Conservation (phyloP, 2,888 invertebrate genomes). For the Eupithecia exiguata region DNA sequence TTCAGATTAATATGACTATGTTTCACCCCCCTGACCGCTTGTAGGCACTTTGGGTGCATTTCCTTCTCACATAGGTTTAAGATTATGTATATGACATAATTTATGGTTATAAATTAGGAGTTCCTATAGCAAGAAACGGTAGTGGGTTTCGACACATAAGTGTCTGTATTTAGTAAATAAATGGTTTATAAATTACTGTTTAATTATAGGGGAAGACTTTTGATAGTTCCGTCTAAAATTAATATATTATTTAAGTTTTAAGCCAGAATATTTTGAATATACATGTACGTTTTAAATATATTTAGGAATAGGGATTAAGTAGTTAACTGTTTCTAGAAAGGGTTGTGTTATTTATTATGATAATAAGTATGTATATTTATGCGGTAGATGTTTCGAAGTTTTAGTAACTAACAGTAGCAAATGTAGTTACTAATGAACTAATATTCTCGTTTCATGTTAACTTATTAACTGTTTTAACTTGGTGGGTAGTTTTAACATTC, state of each 20-base stretch:
- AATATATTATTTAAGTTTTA: background rate
- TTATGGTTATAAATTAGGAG: background rate
- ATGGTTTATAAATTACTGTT: slow-evolving; percentile 1
- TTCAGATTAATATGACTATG: slow-evolving; percentile 33
- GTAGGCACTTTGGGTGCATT: slow-evolving; percentile 53
- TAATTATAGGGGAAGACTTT: slow-evolving; percentile 2
- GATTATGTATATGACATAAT: background rate
- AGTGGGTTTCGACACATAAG: background rate
- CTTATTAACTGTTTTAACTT: slow-evolving; percentile 51
- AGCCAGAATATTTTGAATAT: slow-evolving; percentile 15
- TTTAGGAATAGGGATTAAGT: slow-evolving; percentile 16
- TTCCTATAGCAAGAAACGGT: background rate
- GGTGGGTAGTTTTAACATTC: slow-evolving; percentile 48
- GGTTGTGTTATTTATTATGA: slow-evolving; percentile 34
- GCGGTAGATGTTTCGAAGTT: slow-evolving; percentile 39
- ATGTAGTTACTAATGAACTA: slow-evolving; percentile 52
- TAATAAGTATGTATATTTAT: slow-evolving; percentile 36
- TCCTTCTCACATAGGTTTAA: slow-evolving; percentile 20
- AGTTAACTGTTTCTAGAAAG: slow-evolving; percentile 25
- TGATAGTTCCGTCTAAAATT: slow-evolving; percentile 2
- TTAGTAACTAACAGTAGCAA: slow-evolving; percentile 42
- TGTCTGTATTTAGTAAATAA: slow-evolving; percentile 17
- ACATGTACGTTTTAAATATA: slow-evolving; percentile 13
- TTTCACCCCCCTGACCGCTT: slow-evolving; percentile 50
- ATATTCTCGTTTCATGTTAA: slow-evolving; percentile 63